phyloP scores from a whole-genome alignment of 2,113 vertebrate genomes.

The Pterophyllum scalare region DNA sequence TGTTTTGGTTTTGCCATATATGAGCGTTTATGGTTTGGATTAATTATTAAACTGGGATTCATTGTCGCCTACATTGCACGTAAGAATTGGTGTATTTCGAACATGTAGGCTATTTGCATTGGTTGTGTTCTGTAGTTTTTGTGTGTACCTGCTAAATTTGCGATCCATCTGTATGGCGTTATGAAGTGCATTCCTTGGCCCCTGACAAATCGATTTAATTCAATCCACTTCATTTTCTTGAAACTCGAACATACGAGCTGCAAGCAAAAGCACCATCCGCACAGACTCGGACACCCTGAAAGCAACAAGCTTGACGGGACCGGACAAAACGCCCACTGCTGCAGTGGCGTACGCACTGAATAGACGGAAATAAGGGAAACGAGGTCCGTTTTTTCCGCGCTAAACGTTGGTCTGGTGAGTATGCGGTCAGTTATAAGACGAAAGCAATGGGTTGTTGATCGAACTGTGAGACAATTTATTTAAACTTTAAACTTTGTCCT shows the following conservation, averaged over 20 bases:
- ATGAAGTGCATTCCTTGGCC: not conserved
- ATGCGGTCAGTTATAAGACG: accelerated
- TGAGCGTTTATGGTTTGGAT: not conserved
- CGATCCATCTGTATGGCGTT: too few species aligned
- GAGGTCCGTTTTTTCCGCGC: not conserved
- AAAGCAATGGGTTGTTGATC: not conserved
- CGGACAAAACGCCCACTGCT: constrained; percentile 31
- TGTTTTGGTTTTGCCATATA: not conserved
- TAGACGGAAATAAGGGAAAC: not conserved
- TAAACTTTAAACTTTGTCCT: constrained; percentile 43
- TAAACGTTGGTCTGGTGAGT: constrained; percentile 39
- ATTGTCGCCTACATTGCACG: not conserved
- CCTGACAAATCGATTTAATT: not conserved
- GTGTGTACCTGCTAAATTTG: not conserved
- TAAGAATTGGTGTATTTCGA: not conserved
- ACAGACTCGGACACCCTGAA: constrained; percentile 34
- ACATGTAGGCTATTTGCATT: not conserved
- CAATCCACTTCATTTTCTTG: not conserved
- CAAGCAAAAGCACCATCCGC: constrained; percentile 49
- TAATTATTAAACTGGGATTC: not conserved
- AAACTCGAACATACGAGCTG: constrained; percentile 37
- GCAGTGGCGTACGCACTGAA: not conserved
- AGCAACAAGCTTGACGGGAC: constrained; percentile 61
- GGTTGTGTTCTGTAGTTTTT: not conserved
- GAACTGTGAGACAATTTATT: not conserved